A percentile compares a stretch with the other conserved stretches of the same genome.
phyloP scores from a whole-genome alignment of 2,888 invertebrate genomes.

The Antitype chi region DNA sequence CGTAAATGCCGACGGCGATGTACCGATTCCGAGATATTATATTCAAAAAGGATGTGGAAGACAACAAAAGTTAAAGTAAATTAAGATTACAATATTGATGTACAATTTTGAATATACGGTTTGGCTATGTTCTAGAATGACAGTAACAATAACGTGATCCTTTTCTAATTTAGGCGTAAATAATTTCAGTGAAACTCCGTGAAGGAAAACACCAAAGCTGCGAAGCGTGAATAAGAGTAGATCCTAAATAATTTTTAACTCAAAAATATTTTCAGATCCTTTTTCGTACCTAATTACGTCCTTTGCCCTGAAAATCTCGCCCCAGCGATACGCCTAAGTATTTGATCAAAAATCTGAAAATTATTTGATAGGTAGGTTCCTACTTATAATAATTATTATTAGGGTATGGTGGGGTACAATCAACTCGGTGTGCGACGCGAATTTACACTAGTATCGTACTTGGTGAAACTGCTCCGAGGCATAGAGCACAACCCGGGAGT shows the following conservation, averaged over 20 bases:
- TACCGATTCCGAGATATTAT: slow-evolving; percentile 23
- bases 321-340: neutral
- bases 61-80: slow-evolving; percentile 39
- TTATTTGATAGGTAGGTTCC: neutral
- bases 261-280: neutral
- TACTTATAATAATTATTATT: neutral
- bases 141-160: slow-evolving; percentile 50
- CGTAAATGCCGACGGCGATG: slow-evolving; percentile 19
- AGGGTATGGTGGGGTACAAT: too few relatives aligned
- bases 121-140: slow-evolving; percentile 34
- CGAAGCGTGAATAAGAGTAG: neutral
- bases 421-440: too few relatives aligned
- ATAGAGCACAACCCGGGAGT: too few relatives aligned
- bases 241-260: slow-evolving; percentile 3
- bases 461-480: too few relatives aligned
- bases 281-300: slow-evolving; percentile 6
- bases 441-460: too few relatives aligned
- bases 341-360: slow-evolving; percentile 12
- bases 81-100: slow-evolving; percentile 37
- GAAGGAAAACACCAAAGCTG: slow-evolving; percentile 15
- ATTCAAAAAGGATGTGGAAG: slow-evolving; percentile 40
- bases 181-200: slow-evolving; percentile 34
- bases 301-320: neutral
- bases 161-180: slow-evolving; percentile 53
- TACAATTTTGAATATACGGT: slow-evolving; percentile 10